Evolutionary conservation across 2,888 invertebrate genomes (phyloP), one percentile per base, ranked within the genome.

Genomic region (Aspidiotus destructor): DNA sequence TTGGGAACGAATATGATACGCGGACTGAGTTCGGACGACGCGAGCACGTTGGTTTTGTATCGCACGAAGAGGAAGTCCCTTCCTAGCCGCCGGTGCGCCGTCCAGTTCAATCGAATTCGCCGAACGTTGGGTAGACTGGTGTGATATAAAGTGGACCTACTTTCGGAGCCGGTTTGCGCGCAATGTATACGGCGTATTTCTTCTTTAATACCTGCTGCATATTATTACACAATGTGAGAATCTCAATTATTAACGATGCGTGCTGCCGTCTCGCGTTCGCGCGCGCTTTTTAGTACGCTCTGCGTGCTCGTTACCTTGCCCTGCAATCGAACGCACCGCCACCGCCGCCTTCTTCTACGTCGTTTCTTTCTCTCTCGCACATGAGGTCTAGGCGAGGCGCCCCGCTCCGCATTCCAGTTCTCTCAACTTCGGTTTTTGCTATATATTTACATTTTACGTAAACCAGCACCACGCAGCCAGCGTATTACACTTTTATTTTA

Each of bases 161-260:
- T 68, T 68, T 68, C 68, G 61, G 60, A 68, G 68, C 68, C 68
- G 68, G 68, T 68, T 68, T 68, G 67, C 64, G 57, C 64, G 64
- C 64, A 64, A 64, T 64, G 57, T 64, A 57, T 54, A 16, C 55
- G 10, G 11, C 52, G 52, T 52, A 13, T 52, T 52, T 52, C n/a
- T 52, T 52, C n/a, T 52, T 15, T 52, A 11, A 13, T 52, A 52
- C n/a, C n/a, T 52, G 11, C 28, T 64, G 55, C 55, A 64, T 64
- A 64, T 64, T 64, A 64, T 64, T 64, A 64, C 64, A 64, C 64
- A 64, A 64, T 64, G 57, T 64, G 64, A 64, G 64, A 64, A 64
- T 64, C 64, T 64, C 57, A 64, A 64, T 64, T 64, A 64, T 55
- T 64, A 57, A 55, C 64, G 57, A 64, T 64, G 64, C 64, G 64